Percentiles rank a stretch among this genome's conserved stretches.
Evolutionary conservation across 2,888 invertebrate species (phyloP).

Genomic region (Apotomis capreana): DNA sequence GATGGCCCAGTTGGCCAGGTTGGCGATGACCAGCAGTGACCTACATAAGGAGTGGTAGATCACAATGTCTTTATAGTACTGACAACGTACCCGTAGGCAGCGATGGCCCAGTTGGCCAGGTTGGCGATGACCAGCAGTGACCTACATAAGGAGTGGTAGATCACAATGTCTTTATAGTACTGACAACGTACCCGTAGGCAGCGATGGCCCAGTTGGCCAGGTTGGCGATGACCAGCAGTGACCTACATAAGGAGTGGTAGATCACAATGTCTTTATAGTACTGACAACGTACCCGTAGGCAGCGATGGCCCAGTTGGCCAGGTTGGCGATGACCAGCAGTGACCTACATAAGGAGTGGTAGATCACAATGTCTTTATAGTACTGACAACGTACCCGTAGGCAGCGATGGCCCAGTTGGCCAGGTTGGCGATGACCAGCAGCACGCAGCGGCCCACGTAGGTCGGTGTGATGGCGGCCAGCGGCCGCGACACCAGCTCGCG

Average conservation of each 20-base stretch:
- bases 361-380: too few relatives aligned
- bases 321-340: too few relatives aligned
- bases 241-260: conserved; percentile 65
- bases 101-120: too few relatives aligned
- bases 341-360: conserved; percentile 78
- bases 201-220: conserved; percentile 15
- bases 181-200: neutral
- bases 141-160: conserved; percentile 75
- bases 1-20: too few relatives aligned
- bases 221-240: conserved; percentile 52
- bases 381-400: conserved; percentile 81
- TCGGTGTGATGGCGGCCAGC: conserved; percentile 69
- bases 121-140: conserved; percentile 41
- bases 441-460: conserved; percentile 82
- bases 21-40: too few relatives aligned
- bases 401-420: conserved; percentile 87
- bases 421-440: conserved; percentile 85
- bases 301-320: too few relatives aligned
- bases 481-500: conserved; percentile 59
- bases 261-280: conserved; percentile 20
- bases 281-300: too few relatives aligned
- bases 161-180: conserved; percentile 45
- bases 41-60: too few relatives aligned
- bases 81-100: too few relatives aligned
- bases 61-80: too few relatives aligned